Base-by-base conservation (phyloP, 2,888 invertebrate genomes). In the Bembecia ichneumoniformis region DNA sequence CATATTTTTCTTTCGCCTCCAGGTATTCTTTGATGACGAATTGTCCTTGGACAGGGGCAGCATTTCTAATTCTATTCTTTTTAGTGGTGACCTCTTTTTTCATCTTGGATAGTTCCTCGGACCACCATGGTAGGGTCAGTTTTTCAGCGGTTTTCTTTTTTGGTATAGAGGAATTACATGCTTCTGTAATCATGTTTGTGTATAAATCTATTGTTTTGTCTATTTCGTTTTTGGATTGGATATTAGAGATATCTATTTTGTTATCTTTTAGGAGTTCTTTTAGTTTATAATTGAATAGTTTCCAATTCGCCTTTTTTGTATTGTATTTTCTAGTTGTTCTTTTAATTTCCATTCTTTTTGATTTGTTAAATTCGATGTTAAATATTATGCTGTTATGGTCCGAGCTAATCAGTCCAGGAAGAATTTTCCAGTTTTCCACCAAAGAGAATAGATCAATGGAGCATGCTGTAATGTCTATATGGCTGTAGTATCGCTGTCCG, bases 381-480 rank as follows among this genome's bases (percentile, higher is more conserved):
- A 52, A 52, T 2, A 43, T 40, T 28, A 52, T 49, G 3, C 43
- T 35, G 43, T 52, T 52, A 48, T 52, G 50, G 44, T 52, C 52
- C 10, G 50, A 52, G n/a, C 43, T 47, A 4, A 48, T 50, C 7
- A 48, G 20, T 2, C 43, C 46, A 5, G 43, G 20, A 0, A 51
- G 43, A 0, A 55, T 54, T 7, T 9, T 44, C 56, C 57, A 59
- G 16, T 52, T 44, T 0, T 54, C 55, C 0, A n/a, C n/a, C n/a
- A n/a, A n/a, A n/a, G n/a, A n/a, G n/a, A n/a, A n/a, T n/a, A n/a
- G n/a, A n/a, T n/a, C 52, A 1, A 7, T 3, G 0, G 59, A 49
- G 47, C 63, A 62, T 0, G 57, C 57, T 4, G 64, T 63, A 0
- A 66, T 34, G 40, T 64, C 64, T 0, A 64, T 59, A 10, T 35